Conservation (phyloP, 1,140 invertebrate genomes). For the Listronotus oregonensis region DNA sequence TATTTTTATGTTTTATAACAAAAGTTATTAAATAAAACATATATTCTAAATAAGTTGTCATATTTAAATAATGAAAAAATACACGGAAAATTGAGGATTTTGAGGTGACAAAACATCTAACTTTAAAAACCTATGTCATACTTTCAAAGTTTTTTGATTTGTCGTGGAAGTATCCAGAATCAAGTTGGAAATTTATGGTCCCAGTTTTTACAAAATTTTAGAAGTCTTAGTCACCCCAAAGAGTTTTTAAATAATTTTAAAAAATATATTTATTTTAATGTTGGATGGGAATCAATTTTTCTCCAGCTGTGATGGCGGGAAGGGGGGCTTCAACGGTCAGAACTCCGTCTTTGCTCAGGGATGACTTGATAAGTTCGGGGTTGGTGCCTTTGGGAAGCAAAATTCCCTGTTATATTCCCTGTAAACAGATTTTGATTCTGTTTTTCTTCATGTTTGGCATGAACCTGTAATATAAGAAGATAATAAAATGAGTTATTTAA, state of each 20-base stretch:
- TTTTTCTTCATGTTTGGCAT: slow-evolving; percentile 95
- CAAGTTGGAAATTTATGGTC: no score
- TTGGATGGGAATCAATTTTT: slow-evolving; percentile 80
- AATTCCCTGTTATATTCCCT: slow-evolving; percentile 96
- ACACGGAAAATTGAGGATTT: slow-evolving; percentile 1
- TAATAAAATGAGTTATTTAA: slow-evolving; percentile 11
- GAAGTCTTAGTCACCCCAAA: neutral
- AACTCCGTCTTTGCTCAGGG: slow-evolving; percentile 89
- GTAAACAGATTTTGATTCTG: slow-evolving; percentile 91
- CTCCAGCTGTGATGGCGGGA: slow-evolving; percentile 72
- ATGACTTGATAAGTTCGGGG: slow-evolving; percentile 89
- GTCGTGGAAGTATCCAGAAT: no score
- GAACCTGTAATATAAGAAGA: slow-evolving; percentile 71
- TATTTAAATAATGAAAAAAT: slow-evolving; percentile 4
- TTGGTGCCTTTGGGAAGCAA: slow-evolving; percentile 91
- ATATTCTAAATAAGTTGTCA: neutral
- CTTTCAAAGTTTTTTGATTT: no score
- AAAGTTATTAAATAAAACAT: slow-evolving; percentile 8
- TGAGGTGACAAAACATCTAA: no score
- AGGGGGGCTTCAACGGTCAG: slow-evolving; percentile 92
- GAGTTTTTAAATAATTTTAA: neutral
- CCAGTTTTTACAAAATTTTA: neutral
- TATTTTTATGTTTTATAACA: neutral
- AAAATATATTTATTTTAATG: slow-evolving; percentile 59
- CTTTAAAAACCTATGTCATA: no score